Percentiles rank a stretch among this genome's conserved stretches.
phyloP scores from a whole-genome alignment of 2,888 invertebrate genomes.

The Lydus trimaculatus region DNA sequence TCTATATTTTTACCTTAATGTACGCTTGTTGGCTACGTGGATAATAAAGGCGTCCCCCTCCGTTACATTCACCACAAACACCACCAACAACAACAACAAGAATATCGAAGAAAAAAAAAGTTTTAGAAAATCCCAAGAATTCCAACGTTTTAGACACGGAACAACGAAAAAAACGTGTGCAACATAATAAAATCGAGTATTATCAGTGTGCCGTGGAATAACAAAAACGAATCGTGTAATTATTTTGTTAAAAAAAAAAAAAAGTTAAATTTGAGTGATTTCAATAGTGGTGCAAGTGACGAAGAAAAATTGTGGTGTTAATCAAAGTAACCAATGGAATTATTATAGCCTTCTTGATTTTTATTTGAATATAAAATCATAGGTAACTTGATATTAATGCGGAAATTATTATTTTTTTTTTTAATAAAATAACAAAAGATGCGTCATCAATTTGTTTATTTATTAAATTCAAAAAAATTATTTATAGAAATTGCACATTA shows the following conservation, averaged over 20 bases:
- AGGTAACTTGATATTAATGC: neutral
- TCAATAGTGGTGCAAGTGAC: neutral
- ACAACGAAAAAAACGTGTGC: neutral
- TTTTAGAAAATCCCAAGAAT: neutral
- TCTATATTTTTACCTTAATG: neutral
- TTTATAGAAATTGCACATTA: constrained; percentile 3
- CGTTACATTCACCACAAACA: neutral
- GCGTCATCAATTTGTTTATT: neutral
- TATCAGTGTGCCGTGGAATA: neutral
- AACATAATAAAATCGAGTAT: neutral
- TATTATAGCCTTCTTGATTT: neutral
- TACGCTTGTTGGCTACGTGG: neutral
- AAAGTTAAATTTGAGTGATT: neutral
- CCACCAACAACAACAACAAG: neutral
- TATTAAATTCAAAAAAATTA: neutral
- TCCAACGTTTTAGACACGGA: neutral
- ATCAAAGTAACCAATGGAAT: neutral
- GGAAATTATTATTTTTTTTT: neutral
- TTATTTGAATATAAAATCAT: neutral
- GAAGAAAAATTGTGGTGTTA: neutral
- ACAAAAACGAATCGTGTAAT: neutral
- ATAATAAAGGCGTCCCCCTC: neutral
- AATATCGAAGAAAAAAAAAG: neutral
- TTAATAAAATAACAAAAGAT: neutral
- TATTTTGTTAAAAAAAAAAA: neutral